Evolutionary conservation across 2,113 vertebrate species (phyloP).

Genomic region (Macquaria ambigua): DNA sequence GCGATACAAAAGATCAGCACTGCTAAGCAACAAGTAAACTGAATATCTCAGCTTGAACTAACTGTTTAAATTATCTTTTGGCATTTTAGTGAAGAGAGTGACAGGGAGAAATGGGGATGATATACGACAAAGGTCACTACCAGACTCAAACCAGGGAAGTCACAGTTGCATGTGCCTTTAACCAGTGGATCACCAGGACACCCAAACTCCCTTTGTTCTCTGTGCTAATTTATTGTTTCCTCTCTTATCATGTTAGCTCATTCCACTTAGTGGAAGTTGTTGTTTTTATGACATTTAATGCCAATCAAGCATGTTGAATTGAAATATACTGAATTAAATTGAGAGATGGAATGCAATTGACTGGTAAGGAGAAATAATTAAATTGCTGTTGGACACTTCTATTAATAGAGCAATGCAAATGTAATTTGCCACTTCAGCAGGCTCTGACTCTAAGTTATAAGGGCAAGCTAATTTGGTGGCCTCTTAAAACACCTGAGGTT

Average conservation of each 20-base stretch:
- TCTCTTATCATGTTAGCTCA: slow-evolving; percentile 2
- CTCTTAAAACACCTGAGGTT: slow-evolving; percentile 69
- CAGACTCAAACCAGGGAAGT: not conserved
- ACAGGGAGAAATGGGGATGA: not conserved
- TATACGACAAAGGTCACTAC: not conserved
- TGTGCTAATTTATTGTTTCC: not conserved
- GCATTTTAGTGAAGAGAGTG: not conserved
- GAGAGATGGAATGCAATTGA: slow-evolving; percentile 34
- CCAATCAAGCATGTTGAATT: slow-evolving; percentile 41
- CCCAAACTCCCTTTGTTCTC: not conserved
- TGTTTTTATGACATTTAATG: slow-evolving; percentile 32
- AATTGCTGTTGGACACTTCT: slow-evolving; percentile 76
- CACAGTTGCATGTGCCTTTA: not conserved
- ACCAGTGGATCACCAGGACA: not conserved
- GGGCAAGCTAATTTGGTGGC: slow-evolving; percentile 76
- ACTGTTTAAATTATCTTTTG: not conserved
- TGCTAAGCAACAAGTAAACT: not conserved
- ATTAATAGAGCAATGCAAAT: slow-evolving; percentile 77
- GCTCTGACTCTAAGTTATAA: slow-evolving; percentile 68
- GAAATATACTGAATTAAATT: slow-evolving; percentile 43
- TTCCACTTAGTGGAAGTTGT: not conserved
- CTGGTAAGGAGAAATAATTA: slow-evolving; percentile 51
- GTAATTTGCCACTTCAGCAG: slow-evolving; percentile 84
- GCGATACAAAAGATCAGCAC: not conserved
- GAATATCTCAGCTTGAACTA: not conserved